A percentile compares a stretch with the other conserved stretches of the same genome.
Conservation (phyloP, 2,888 invertebrate genomes). For the Diadegma fenestrale region DNA sequence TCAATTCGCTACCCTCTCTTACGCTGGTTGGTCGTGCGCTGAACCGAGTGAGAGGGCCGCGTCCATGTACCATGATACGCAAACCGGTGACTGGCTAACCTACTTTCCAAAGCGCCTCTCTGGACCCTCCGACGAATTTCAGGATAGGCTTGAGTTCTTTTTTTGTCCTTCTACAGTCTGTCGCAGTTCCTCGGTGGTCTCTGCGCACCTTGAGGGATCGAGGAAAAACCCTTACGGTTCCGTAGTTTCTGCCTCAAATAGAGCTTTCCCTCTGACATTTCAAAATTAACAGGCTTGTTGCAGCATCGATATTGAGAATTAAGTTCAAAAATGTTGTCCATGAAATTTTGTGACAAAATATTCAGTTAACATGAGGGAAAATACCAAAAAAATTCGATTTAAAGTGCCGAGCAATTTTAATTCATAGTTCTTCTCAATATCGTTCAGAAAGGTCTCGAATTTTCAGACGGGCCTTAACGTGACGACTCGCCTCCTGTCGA, state of each 20-base stretch:
- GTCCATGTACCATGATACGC: constrained; percentile 57
- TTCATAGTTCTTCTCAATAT: not conserved
- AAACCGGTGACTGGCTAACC: constrained; percentile 66
- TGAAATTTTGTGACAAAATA: not conserved
- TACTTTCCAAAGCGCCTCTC: constrained; percentile 63
- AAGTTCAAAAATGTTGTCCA: not conserved
- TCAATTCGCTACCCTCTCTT: constrained; percentile 66
- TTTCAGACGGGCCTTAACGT: not conserved
- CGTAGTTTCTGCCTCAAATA: not conserved
- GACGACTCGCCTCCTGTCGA: not conserved
- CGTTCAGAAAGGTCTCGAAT: not conserved
- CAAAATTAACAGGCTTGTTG: not conserved
- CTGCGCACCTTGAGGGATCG: constrained; percentile 15
- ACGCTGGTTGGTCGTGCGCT: constrained; percentile 53
- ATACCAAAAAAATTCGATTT: not conserved
- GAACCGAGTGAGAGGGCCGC: constrained; percentile 53
- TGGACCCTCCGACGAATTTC: constrained; percentile 61
- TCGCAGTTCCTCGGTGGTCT: constrained; percentile 9
- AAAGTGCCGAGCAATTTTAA: not conserved
- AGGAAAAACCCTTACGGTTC: constrained; percentile 15
- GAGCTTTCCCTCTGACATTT: constrained; percentile 19
- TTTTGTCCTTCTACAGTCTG: constrained; percentile 8
- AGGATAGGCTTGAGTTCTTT: constrained; percentile 47
- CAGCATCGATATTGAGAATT: not conserved
- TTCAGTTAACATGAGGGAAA: not conserved